Percentiles rank a stretch among this genome's conserved stretches.
Conservation (phyloP, 2,113 vertebrate genomes). For the Sander lucioperca region DNA sequence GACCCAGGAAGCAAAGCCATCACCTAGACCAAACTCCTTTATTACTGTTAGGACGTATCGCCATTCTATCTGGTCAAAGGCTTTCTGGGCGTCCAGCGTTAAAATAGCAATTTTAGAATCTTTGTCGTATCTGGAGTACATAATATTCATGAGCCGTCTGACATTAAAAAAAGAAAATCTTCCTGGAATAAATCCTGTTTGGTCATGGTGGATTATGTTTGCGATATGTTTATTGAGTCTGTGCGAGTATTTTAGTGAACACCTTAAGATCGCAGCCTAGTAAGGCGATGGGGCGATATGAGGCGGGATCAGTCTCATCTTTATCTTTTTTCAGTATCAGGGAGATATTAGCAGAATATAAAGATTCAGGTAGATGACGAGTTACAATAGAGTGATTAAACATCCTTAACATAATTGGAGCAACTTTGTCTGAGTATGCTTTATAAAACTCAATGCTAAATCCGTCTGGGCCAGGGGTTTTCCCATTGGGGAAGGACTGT, state of each 20-base stretch:
- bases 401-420: not conserved
- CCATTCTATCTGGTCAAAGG: too few species aligned
- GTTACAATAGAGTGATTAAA: not conserved
- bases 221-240: not conserved
- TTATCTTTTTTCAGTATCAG: not conserved
- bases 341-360: not conserved
- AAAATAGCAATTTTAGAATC: not conserved
- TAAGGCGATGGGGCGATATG: not conserved
- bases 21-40: too few species aligned
- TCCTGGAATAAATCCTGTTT: not conserved
- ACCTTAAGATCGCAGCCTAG: not conserved
- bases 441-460: not conserved
- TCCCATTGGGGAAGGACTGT: too few species aligned
- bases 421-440: not conserved
- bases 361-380: not conserved
- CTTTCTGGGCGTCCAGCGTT: too few species aligned
- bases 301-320: not conserved
- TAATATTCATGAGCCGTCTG: not conserved
- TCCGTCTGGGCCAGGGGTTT: not conserved
- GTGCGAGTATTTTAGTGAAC: not conserved
- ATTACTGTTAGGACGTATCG: too few species aligned
- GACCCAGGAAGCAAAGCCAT: too few species aligned
- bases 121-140: not conserved
- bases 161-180: not conserved
- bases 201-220: not conserved